Evolutionary conservation across 30 jellyfish, hydroid and myxozoan species (phyloP).

Genomic region (Aurelia sp.): DNA sequence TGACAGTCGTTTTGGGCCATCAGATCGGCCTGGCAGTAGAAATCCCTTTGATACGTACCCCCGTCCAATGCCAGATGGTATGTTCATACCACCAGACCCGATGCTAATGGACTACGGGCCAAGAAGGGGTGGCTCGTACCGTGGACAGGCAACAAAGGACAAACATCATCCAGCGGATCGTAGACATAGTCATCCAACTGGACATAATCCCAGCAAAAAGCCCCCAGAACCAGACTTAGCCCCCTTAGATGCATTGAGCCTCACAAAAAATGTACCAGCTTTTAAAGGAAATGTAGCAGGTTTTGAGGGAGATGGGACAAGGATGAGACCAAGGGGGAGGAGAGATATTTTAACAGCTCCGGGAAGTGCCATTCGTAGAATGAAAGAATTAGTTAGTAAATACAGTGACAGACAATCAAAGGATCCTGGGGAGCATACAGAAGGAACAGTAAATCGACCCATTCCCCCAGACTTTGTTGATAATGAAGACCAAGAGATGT

Average conservation of each 20-base stretch:
- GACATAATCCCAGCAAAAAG: slow-evolving; percentile 6
- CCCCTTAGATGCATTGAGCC: slow-evolving; percentile 33
- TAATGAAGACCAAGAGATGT: slow-evolving; percentile 22
- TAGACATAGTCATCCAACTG: slow-evolving; percentile 18
- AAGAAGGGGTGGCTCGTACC: slow-evolving; percentile 33
- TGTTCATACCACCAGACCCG: slow-evolving; percentile 65
- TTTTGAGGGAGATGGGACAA: slow-evolving; percentile 13
- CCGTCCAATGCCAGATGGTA: slow-evolving; percentile 33
- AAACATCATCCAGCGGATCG: slow-evolving; percentile 20
- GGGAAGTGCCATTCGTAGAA: slow-evolving; percentile 71
- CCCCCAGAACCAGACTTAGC: slow-evolving; percentile 51
- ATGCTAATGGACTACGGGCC: slow-evolving; percentile 36
- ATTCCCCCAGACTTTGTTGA: slow-evolving; percentile 39
- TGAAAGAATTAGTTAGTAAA: slow-evolving; percentile 69
- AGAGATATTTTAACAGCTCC: slow-evolving; percentile 70
- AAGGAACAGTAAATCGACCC: slow-evolving; percentile 16
- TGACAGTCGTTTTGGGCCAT: neutral
- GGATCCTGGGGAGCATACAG: slow-evolving; percentile 13
- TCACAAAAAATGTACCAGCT: slow-evolving; percentile 37
- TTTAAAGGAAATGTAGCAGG: slow-evolving; percentile 11
- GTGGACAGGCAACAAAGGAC: slow-evolving; percentile 1
- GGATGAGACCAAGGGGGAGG: slow-evolving; percentile 18
- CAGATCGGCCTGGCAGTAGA: slow-evolving; percentile 38
- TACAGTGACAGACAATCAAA: slow-evolving; percentile 61
- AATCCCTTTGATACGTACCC: slow-evolving; percentile 47